Evolutionary conservation across 1,140 invertebrate genomes (phyloP), one percentile per base, ranked within the genome.

Genomic region (Sogatella furcifera): DNA sequence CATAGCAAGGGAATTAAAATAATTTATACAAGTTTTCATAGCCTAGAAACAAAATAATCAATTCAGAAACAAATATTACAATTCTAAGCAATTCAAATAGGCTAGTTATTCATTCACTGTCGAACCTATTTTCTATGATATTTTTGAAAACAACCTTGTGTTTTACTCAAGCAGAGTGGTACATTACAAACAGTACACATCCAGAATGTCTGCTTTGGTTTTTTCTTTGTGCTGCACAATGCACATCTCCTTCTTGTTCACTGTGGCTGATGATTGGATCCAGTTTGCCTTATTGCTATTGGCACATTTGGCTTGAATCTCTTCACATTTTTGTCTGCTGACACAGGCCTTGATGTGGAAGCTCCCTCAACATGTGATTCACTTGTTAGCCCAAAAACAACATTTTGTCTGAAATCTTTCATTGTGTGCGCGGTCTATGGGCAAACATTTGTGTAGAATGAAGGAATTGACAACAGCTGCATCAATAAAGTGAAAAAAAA

Each of bases 401-500:
- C 17, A 52, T 53, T 38, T 22, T 22, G 41, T 22, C 24, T 57
- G 55, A 61, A 46, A 24, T 38, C 38, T 58, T 55, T 52, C n/a
- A 58, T 62, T 43, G 17, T n/a, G 8, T 17, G 24, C 22, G n/a
- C 54, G 38, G 19, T 57, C 46, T 52, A 28, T 28, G 46, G 52
- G 46, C 49, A 52, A 24, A 52, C 57, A 52, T 43, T 58, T 58
- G 59, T 70, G 68, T 31, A 69, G 31, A 57, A 72, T 65, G 58
- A 61, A 72, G 11, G 67, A 56, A 65, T 73, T 72, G 10, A 65
- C 64, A 24, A 71, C 52, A 38, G 66, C 55, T 28, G 65, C 59
- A 61, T 71, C 66, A 17, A 71, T n/a, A 52, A 73, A 66, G 44
- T 67, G 60, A 62, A 67, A 74, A 59, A 74, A 71, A 52, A 73